Base-by-base conservation (phyloP, 2,888 invertebrate species). In the Pseudococcus longispinus region DNA sequence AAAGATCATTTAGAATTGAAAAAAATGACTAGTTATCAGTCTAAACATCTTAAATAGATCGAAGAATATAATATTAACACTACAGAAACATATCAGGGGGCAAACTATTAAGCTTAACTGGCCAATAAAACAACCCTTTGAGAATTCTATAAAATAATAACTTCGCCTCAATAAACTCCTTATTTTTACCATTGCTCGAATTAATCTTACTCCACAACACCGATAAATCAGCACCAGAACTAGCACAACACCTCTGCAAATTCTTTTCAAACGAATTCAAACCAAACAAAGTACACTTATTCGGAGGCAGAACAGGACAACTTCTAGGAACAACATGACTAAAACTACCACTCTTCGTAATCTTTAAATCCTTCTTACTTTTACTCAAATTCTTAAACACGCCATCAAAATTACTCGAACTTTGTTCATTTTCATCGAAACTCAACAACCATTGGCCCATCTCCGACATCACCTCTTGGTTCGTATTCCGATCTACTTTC, bases 71-170 rank as follows among this genome's bases (percentile, higher is more conserved):
- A n/a, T n/a, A n/a, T n/a, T n/a, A n/a, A n/a, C 29, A 15, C 29
- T 18, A 70, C 20, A 70, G 29, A 70, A 70, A 70, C 18, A 5
- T 4, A 70, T 70, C 70, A 15, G 18, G 37, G 13, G 77, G 42
- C 20, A 80, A 29, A 20, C 6, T 42, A 80, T 80, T 42, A 1
- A 80, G 42, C 42, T 80, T 80, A 37, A 80, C 8, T 0, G 77
- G 77, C 77, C 77, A 80, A 42, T 80, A 80, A 80, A 80, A 80
- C 42, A 80, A 42, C 2, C 20, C 42, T 80, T 80, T 80, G 15
- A 80, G 1, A n/a, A 23, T 80, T 11, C 77, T 37, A 80, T 80
- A 80, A 42, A 80, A 42, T 3, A 80, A 20, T 6, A 80, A 3
- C 23, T 80, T 80, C 0, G 77, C 42, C 9, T 80, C 42, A 3